A percentile compares a stretch with the other conserved stretches of the same genome.
Evolutionary conservation across 2,888 invertebrate species (phyloP).

Genomic region (Mythimna ferrago): DNA sequence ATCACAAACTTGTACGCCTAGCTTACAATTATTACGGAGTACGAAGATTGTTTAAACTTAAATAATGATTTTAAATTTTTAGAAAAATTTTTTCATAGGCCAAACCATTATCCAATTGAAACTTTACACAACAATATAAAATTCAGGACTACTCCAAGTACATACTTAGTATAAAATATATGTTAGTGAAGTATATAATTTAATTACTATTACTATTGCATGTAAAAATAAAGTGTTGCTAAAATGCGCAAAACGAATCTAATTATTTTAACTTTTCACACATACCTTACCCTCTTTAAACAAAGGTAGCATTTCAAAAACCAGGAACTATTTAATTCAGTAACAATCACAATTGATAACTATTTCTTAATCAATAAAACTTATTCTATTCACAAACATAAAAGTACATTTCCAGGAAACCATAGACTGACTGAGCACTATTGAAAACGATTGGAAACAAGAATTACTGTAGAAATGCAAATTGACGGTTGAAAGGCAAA

Average conservation of each 20-base stretch:
- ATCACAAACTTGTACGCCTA: slow-evolving; percentile 37
- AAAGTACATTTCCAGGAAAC: slow-evolving; percentile 16
- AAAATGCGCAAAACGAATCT: slow-evolving; percentile 32
- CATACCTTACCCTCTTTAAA: slow-evolving; percentile 12
- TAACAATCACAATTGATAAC: slow-evolving; percentile 44
- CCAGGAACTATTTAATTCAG: slow-evolving; percentile 58
- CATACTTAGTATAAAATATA: slow-evolving; percentile 30
- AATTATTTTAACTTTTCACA: slow-evolving; percentile 17
- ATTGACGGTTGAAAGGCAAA: no score
- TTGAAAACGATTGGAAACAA: neutral
- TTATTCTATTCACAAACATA: slow-evolving; percentile 24
- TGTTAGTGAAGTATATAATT: slow-evolving; percentile 18
- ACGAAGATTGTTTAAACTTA: slow-evolving; percentile 29
- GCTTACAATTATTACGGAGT: slow-evolving; percentile 43
- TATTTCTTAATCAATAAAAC: slow-evolving; percentile 15
- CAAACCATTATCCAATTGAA: slow-evolving; percentile 30
- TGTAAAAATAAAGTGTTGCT: slow-evolving; percentile 44
- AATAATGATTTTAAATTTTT: slow-evolving; percentile 39
- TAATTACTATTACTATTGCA: slow-evolving; percentile 21
- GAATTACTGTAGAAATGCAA: neutral
- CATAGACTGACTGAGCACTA: neutral
- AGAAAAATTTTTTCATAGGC: slow-evolving; percentile 48
- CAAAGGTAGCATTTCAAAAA: slow-evolving; percentile 34
- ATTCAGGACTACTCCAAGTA: slow-evolving; percentile 19
- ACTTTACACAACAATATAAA: slow-evolving; percentile 24